Conservation (phyloP, 2,113 vertebrate species). For the Ploceus nigricollis region DNA sequence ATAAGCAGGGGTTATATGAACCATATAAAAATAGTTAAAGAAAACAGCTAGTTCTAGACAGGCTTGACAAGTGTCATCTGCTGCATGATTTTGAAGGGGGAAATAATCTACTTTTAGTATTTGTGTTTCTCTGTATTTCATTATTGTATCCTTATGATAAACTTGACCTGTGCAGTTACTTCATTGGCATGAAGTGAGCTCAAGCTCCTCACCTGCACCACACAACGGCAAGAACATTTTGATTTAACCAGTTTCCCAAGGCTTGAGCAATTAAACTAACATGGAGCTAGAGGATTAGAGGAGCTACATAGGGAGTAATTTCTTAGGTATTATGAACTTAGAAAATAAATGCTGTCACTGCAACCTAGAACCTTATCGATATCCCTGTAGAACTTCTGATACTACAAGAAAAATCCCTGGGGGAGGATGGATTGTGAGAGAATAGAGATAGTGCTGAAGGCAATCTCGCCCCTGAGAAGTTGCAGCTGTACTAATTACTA, state of each 20-base stretch:
- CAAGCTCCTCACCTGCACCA: background rate
- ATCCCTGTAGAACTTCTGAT: background rate
- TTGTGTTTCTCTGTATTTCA: background rate
- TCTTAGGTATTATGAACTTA: background rate
- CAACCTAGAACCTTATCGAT: background rate
- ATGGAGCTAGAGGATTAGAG: background rate
- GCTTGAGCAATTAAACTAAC: background rate
- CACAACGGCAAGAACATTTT: background rate
- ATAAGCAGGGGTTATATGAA: background rate
- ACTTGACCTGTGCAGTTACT: background rate
- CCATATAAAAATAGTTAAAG: background rate
- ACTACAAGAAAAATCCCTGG: background rate
- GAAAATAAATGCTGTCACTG: background rate
- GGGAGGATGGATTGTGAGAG: no score
- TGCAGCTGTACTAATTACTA: no score
- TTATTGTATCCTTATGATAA: background rate
- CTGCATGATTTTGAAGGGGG: background rate
- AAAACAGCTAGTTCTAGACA: background rate
- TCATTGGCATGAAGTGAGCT: background rate
- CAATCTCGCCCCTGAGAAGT: no score
- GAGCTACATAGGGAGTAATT: background rate
- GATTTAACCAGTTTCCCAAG: background rate
- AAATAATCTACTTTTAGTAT: background rate
- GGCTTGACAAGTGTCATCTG: background rate
- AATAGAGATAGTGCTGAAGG: no score